Evolutionary conservation across 2,113 vertebrate genomes (phyloP), one percentile per base, ranked within the genome.

Genomic region (Euleptes europaea): DNA sequence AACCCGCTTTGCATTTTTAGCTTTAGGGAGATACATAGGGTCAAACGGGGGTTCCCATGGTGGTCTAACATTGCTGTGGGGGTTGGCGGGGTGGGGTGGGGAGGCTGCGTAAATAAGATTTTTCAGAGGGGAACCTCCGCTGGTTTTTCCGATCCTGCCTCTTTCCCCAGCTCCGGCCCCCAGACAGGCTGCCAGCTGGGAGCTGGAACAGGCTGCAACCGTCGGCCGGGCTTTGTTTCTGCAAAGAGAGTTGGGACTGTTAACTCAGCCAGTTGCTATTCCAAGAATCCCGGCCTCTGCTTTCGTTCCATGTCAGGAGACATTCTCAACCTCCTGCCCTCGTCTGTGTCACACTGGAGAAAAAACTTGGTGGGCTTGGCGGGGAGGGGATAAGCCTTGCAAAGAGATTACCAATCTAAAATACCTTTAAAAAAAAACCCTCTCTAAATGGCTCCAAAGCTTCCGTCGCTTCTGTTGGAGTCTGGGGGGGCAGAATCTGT

Each of bases 191-290:
- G 83, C 83, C 75, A 85, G 66, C 49, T 78, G 75, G 76, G 75
- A 57, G 49, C 3, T 85, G 75, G 31, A 74, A 85, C 12, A 71
- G 69, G 83, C 60, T 28, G 60, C 66, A 60, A 12, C 47, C 26
- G 19, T 70, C n/a, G 76, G 70, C 83, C 63, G 75, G 76, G 49
- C 83, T 85, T 71, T 85, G 83, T 85, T 85, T 71, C 76, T 23
- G 42, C 14, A n/a, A 78, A 78, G 35, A 70, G 78, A 84, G 83
- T 84, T 51, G 23, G n/a, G 71, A 63, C 51, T 60, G 83, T 78
- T 70, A 85, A 85, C 76, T 85, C 83, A 85, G 83, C 14, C 7
- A 2, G 38, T 85, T 79, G 83, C 83, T 85, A 85, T 85, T 78
- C 40, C 65, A 85, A 78, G 76, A 85, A 85, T 85, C 44, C 75